Percentiles rank a stretch among this genome's conserved stretches.
Conservation (phyloP, 2,113 vertebrate species). For the Sylvicapra grimmia region DNA sequence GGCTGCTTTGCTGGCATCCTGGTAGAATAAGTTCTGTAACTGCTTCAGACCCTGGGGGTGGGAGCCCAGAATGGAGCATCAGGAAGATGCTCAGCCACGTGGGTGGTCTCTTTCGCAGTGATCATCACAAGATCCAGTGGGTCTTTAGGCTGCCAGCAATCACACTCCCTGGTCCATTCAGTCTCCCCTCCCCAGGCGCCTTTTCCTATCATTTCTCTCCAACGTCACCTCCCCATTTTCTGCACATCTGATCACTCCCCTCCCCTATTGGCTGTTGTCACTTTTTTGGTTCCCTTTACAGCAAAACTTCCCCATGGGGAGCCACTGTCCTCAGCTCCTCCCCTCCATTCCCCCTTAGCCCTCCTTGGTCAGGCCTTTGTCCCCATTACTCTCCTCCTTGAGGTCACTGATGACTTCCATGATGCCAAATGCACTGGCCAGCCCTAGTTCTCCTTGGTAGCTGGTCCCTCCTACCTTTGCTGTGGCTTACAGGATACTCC, state of each 20-base stretch:
- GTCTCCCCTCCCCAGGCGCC: accelerated
- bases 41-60: not conserved
- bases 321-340: not conserved
- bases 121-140: not conserved
- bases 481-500: not conserved
- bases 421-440: not conserved
- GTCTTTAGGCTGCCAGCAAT: too few relatives aligned
- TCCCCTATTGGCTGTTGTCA: not conserved
- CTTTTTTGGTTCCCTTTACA: not conserved
- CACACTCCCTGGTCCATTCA: not conserved
- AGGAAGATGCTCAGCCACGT: not conserved
- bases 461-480: not conserved
- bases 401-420: not conserved
- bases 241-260: not conserved
- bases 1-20: not conserved
- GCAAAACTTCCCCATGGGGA: not conserved
- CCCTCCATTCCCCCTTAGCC: not conserved
- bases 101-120: not conserved
- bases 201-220: not conserved
- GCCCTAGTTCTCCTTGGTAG: not conserved
- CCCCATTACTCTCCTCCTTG: not conserved
- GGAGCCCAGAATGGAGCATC: not conserved
- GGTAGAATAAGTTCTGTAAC: not conserved
- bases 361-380: not conserved
- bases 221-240: not conserved